Evolutionary conservation across 1,140 invertebrate species (phyloP), one percentile per base, ranked within the genome.

Genomic region (Sitobion miscanthi): DNA sequence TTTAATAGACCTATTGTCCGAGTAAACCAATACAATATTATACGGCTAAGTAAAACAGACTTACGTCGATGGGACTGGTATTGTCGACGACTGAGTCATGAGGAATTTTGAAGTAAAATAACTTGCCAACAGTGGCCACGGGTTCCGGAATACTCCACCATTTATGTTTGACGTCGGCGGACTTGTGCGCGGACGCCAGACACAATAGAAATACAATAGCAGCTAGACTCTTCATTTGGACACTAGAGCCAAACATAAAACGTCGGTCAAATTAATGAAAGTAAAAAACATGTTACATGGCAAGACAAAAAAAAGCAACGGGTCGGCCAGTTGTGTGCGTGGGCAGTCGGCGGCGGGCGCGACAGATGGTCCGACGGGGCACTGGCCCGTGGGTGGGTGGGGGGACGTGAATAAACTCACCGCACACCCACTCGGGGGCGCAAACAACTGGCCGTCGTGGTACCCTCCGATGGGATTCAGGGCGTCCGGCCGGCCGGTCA

Each of bases 121-220:
- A 86, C 38, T 94, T 91, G 8, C 94, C 94, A 7, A 94, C 93
- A n/a, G 93, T 87, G 30, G 94, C 94, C 17, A 93, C 94, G 0
- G 94, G 91, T 89, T 94, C 94, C 6, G 94, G 94, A 23, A 94
- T 94, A 6, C 94, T 94, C 94, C 94, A 94, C 52, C 90, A 91
- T 91, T 91, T 91, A 14, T 62, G 42, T 49, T 91, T 91, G 42
- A 35, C 45, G 69, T 91, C 69, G 42, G 5, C 42, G 8, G 90
- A 91, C 45, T 91, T 91, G 62, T 91, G 90, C n/a, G 91, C 91
- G 35, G 49, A 93, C 49, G 91, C 38, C 91, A 93, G 25, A 38
- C 91, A 85, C 35, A 49, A 45, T 0, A 86, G 6, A 93, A 93
- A 30, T 35, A 25, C 77, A 21, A 93, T 4, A 9, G 49, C n/a